Conservation (phyloP, 2,888 invertebrate species). For the Hanleya hanleyi region DNA sequence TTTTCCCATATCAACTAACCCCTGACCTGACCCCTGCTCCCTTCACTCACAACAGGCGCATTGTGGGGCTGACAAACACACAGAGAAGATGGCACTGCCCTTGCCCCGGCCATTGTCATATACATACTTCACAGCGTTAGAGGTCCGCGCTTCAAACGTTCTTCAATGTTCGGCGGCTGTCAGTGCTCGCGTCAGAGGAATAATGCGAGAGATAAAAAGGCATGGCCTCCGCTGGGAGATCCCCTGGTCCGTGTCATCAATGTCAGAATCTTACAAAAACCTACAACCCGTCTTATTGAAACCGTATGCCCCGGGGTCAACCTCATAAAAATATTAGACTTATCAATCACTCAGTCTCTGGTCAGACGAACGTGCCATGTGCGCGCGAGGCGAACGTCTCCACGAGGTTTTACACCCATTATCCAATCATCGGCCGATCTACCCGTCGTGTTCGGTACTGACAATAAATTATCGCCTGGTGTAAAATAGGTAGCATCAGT, state of each 20-base stretch:
- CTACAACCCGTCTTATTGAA: not conserved
- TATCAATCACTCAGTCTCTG: conserved; percentile 1
- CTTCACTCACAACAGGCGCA: not conserved
- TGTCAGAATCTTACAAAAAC: conserved; percentile 6
- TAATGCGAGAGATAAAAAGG: not conserved
- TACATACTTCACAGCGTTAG: not conserved
- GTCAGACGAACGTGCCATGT: not conserved
- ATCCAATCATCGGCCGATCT: no score
- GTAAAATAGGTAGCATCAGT: no score
- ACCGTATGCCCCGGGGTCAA: conserved; percentile 6
- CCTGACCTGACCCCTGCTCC: not conserved
- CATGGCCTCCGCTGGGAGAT: no score
- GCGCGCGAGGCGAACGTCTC: not conserved
- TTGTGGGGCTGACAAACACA: not conserved
- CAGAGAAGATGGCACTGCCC: not conserved
- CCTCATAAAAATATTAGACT: conserved; percentile 6
- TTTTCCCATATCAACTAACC: not conserved
- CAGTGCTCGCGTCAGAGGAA: not conserved
- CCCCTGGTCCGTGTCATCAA: not conserved
- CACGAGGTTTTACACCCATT: no score
- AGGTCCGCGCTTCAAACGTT: not conserved
- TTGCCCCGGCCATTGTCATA: not conserved
- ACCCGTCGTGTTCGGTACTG: no score
- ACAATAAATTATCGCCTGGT: no score
- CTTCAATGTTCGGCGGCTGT: not conserved